These are phyloP conservation scores for Proteles cristata DNA, from an alignment of 2,113 vertebrate species.

Conservation along the genomic window DNA sequence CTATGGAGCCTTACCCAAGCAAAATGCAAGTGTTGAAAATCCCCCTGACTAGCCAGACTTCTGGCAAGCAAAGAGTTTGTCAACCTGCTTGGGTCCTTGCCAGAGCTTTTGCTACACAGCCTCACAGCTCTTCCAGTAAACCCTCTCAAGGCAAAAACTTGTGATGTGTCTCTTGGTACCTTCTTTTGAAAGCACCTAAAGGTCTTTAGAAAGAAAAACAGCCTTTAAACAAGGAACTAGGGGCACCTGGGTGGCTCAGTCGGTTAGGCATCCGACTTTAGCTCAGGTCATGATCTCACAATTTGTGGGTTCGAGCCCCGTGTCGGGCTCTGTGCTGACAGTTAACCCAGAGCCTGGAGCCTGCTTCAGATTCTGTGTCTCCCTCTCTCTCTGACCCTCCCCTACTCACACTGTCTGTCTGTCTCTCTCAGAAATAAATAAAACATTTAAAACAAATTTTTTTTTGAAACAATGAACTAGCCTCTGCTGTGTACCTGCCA, in stretches of 20 bases:
- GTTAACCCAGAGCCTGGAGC: too few species aligned
- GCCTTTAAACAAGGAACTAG: neutral
- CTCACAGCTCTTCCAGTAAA: slow-evolving; percentile 35
- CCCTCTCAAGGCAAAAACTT: neutral
- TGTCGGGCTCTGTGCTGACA: too few species aligned
- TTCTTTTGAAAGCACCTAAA: slow-evolving; percentile 28
- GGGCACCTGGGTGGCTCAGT: too few species aligned
- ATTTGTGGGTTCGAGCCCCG: too few species aligned
- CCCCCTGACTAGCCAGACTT: neutral
- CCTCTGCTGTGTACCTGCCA: neutral
- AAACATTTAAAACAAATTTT: too few species aligned
- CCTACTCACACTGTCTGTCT: too few species aligned
- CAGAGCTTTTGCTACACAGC: neutral
- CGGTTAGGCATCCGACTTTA: too few species aligned
- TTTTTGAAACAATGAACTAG: neutral
- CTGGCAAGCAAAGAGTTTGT: slow-evolving; percentile 7
- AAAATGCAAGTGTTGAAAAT: neutral
- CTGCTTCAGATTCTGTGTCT: too few species aligned
- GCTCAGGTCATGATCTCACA: too few species aligned
- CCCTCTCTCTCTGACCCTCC: too few species aligned
- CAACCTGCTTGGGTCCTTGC: neutral
- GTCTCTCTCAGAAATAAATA: too few species aligned
- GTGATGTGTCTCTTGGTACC: neutral
- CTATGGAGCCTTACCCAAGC: neutral
- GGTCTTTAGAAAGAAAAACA: slow-evolving; percentile 29